Evolutionary conservation across 2,797 vertebrate species (phyloP).

Genomic region (Malacoctenus gilli): DNA sequence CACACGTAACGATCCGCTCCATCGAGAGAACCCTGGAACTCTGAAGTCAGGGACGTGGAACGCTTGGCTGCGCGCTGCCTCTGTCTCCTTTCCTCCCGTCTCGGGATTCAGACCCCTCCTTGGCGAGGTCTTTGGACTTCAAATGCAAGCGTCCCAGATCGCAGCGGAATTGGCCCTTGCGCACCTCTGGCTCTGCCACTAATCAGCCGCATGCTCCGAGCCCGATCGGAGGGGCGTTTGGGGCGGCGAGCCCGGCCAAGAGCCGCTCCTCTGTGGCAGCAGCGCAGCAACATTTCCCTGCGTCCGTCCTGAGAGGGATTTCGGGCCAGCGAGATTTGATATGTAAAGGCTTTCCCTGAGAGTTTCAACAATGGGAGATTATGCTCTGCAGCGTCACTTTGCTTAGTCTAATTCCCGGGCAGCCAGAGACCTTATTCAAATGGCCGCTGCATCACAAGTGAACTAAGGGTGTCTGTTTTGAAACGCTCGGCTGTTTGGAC

Average conservation of each 20-base stretch:
- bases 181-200: constrained; percentile 64
- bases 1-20: constrained; percentile 49
- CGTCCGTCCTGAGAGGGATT: constrained; percentile 52
- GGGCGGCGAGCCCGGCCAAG: constrained; percentile 56
- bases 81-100: constrained; percentile 44
- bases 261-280: constrained; percentile 64
- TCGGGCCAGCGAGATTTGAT: constrained; percentile 19
- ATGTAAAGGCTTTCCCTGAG: constrained; percentile 13
- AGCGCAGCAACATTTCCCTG: constrained; percentile 37
- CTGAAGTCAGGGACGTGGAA: constrained; percentile 58
- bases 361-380: constrained; percentile 34
- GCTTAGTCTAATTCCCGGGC: constrained; percentile 58
- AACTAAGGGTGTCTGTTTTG: constrained; percentile 68
- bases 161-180: constrained; percentile 65
- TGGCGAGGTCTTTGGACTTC: constrained; percentile 60
- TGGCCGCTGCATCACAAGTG: constrained; percentile 51
- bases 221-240: constrained; percentile 65
- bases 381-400: constrained; percentile 40
- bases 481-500: constrained; percentile 70
- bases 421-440: constrained; percentile 74
- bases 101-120: constrained; percentile 50
- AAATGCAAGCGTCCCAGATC: constrained; percentile 71
- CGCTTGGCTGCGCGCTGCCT: constrained; percentile 44
- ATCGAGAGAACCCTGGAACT: constrained; percentile 26
- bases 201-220: constrained; percentile 66